Conservation (phyloP, 1,140 invertebrate genomes). For the Dreissena rostriformis region DNA sequence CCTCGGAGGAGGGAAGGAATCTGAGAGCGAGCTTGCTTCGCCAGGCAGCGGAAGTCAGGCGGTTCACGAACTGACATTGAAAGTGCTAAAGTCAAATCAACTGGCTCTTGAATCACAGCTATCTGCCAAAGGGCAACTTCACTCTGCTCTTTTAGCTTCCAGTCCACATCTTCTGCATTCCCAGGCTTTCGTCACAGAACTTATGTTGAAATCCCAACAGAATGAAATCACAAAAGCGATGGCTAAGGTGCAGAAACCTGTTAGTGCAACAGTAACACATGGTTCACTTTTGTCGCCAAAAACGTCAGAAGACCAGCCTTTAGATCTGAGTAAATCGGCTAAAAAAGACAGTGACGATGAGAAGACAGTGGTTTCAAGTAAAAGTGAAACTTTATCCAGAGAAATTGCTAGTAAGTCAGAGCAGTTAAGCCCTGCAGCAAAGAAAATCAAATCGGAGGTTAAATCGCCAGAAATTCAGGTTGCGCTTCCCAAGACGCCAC, state of each 20-base stretch:
- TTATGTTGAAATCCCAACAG: constrained; percentile 13
- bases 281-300: neutral
- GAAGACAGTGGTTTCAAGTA: neutral
- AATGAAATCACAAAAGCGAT: constrained; percentile 3
- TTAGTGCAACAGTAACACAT: neutral
- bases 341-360: constrained; percentile 21
- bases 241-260: neutral
- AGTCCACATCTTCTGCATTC: constrained; percentile 16
- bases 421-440: constrained; percentile 5
- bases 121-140: constrained; percentile 26
- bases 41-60: constrained; percentile 9
- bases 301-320: constrained; percentile 63
- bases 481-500: constrained; percentile 20
- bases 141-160: constrained; percentile 24
- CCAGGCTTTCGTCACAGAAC: constrained; percentile 4
- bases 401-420: constrained; percentile 29
- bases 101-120: constrained; percentile 12
- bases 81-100: constrained; percentile 42
- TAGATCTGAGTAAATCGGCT: constrained; percentile 69
- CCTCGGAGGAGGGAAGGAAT: constrained; percentile 20
- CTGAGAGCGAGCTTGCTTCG: constrained; percentile 35
- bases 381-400: constrained; percentile 25
- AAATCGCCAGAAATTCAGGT: neutral
- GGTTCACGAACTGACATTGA: constrained; percentile 4
- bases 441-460: constrained; percentile 21